Percentiles rank a stretch among this genome's conserved stretches.
Evolutionary conservation across 2,113 vertebrate species (phyloP).

Genomic region (Corvus cornix): DNA sequence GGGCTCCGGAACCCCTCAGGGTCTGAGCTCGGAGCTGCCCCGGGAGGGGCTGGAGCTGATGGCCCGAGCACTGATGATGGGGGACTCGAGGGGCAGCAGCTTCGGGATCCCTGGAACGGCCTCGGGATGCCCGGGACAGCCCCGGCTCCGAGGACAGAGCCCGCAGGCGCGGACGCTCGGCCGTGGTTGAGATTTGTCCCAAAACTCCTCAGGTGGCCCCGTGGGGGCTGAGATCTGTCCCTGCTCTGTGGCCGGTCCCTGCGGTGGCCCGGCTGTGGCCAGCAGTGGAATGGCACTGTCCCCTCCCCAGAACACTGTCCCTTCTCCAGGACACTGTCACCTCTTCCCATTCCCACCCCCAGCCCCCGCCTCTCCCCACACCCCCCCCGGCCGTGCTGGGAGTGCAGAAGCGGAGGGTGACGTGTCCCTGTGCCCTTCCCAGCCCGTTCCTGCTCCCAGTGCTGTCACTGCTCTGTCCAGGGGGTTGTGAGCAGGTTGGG

Average conservation of each 20-base stretch:
- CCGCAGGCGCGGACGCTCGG: neutral
- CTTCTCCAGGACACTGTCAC: no score
- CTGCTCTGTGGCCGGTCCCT: neutral
- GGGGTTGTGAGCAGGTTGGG: neutral
- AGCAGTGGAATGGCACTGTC: neutral
- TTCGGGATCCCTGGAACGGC: neutral
- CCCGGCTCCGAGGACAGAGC: neutral
- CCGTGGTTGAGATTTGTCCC: no score
- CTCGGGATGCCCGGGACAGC: neutral
- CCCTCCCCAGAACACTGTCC: no score
- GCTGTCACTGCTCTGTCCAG: rapidly evolving
- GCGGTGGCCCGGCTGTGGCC: neutral
- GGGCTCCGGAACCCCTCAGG: neutral
- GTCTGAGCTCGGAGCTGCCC: neutral
- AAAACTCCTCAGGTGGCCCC: neutral
- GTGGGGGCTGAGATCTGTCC: no score
- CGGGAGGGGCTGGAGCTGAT: neutral
- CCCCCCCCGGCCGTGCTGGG: rapidly evolving
- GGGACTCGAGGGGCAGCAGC: neutral
- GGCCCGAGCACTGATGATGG: neutral
- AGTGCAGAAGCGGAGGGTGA: neutral
- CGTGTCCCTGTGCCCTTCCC: rapidly evolving
- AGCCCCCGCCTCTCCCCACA: neutral
- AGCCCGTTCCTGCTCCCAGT: neutral
- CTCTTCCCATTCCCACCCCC: neutral